Evolutionary conservation across 1,140 invertebrate genomes (phyloP).

Genomic region (Tetragnatha versicolor): DNA sequence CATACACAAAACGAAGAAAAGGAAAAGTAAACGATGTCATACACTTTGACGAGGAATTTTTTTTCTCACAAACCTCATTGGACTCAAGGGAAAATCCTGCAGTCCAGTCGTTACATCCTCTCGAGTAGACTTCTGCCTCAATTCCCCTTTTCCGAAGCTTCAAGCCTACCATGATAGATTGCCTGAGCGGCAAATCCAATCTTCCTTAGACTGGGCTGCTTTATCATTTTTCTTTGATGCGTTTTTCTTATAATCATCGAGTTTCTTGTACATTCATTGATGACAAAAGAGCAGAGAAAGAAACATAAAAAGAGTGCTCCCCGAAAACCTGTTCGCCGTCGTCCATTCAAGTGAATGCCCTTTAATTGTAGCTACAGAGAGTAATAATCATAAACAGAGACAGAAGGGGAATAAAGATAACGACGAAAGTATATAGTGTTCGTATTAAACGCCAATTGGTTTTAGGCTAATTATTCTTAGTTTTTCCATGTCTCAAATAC

Average conservation of each 20-base stretch:
- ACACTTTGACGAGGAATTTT: too few relatives aligned
- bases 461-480: too few relatives aligned
- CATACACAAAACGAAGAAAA: too few relatives aligned
- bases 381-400: conserved; percentile 1
- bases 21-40: too few relatives aligned
- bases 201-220: conserved; percentile 12
- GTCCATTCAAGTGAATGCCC: conserved; percentile 27
- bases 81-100: too few relatives aligned
- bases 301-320: conserved; percentile 16
- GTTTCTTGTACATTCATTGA: background rate
- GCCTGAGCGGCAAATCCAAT: conserved; percentile 18
- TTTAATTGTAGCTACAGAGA: conserved; percentile 15
- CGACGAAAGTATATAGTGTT: too few relatives aligned
- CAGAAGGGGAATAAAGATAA: background rate
- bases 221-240: background rate
- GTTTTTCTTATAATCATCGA: background rate
- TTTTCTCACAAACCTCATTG: too few relatives aligned
- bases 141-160: background rate
- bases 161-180: conserved; percentile 4
- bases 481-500: too few relatives aligned
- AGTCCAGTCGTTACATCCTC: background rate
- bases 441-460: too few relatives aligned
- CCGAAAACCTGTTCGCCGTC: background rate
- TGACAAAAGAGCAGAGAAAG: background rate
- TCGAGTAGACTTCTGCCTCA: background rate